A percentile compares a stretch with the other conserved stretches of the same genome.
Evolutionary conservation across 1,140 invertebrate genomes (phyloP).

Genomic region (Cydia splendana): DNA sequence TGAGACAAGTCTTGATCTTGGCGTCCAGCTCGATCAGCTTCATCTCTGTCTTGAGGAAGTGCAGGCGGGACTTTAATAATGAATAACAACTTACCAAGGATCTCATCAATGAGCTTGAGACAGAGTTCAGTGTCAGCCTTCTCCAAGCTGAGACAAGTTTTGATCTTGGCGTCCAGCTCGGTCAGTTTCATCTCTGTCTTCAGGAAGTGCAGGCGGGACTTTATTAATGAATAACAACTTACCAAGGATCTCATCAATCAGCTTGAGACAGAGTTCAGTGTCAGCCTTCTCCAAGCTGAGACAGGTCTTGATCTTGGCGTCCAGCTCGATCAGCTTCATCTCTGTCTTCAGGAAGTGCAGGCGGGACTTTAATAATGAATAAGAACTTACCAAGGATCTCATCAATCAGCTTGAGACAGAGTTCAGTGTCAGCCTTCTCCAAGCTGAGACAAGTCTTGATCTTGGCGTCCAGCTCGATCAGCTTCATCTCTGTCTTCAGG

Average conservation of each 20-base stretch:
- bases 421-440: slow-evolving; percentile 83
- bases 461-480: slow-evolving; percentile 86
- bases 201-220: too few relatives aligned
- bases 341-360: slow-evolving; percentile 84
- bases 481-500: slow-evolving; percentile 84
- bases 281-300: slow-evolving; percentile 84
- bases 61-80: slow-evolving; percentile 65
- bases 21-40: slow-evolving; percentile 87
- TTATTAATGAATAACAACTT: too few relatives aligned
- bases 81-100: too few relatives aligned
- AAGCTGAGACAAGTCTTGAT: slow-evolving; percentile 85
- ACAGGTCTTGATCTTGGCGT: slow-evolving; percentile 86
- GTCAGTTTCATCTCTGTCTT: too few relatives aligned
- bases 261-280: slow-evolving; percentile 82
- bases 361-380: slow-evolving; percentile 55
- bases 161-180: too few relatives aligned
- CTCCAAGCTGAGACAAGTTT: too few relatives aligned
- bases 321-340: slow-evolving; percentile 86
- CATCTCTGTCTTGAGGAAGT: slow-evolving; percentile 85
- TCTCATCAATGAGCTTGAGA: too few relatives aligned
- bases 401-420: slow-evolving; percentile 83
- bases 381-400: slow-evolving; percentile 73
- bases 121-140: too few relatives aligned
- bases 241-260: slow-evolving; percentile 81
- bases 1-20: slow-evolving; percentile 86